phyloP scores from a whole-genome alignment of 1,140 invertebrate species.

The Cepaea nemoralis region DNA sequence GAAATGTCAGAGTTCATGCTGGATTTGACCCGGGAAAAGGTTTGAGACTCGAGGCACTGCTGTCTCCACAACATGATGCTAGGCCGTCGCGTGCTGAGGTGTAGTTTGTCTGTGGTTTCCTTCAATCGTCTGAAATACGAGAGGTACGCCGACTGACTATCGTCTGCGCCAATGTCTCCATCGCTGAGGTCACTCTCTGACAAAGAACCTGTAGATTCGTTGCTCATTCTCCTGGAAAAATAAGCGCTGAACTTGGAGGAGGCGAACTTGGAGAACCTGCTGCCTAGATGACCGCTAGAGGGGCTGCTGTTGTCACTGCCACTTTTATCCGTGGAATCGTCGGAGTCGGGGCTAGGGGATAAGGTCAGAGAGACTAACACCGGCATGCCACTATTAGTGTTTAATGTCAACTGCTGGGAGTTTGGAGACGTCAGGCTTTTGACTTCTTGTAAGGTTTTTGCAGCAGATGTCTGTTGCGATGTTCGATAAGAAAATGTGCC shows the following conservation, averaged over 20 bases:
- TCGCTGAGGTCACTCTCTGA: slow-evolving; percentile 25
- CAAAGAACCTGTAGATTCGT: slow-evolving; percentile 12
- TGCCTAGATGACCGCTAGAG: background rate
- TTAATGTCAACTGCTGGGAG: background rate
- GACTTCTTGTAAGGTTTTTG: background rate
- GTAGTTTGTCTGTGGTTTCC: slow-evolving; percentile 43
- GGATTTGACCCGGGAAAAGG: background rate
- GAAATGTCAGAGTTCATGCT: background rate
- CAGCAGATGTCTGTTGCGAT: background rate
- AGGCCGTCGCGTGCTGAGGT: slow-evolving; percentile 44
- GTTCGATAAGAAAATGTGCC: background rate
- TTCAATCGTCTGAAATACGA: slow-evolving; percentile 41
- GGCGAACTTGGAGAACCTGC: background rate
- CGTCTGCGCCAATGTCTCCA: background rate
- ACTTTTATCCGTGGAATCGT: background rate
- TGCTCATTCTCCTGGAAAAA: slow-evolving; percentile 11
- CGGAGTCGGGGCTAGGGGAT: background rate
- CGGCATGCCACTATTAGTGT: background rate
- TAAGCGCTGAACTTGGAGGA: background rate
- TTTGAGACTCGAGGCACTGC: slow-evolving; percentile 37
- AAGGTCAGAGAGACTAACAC: background rate
- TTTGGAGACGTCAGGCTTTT: too few relatives aligned
- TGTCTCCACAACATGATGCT: slow-evolving; percentile 47
- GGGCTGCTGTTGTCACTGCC: background rate
- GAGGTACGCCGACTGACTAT: background rate